Percentiles rank a stretch among this genome's conserved stretches.
These are phyloP conservation scores for Uloborus plumipes DNA, from an alignment of 2,888 invertebrate species.

Conservation along the genomic window DNA sequence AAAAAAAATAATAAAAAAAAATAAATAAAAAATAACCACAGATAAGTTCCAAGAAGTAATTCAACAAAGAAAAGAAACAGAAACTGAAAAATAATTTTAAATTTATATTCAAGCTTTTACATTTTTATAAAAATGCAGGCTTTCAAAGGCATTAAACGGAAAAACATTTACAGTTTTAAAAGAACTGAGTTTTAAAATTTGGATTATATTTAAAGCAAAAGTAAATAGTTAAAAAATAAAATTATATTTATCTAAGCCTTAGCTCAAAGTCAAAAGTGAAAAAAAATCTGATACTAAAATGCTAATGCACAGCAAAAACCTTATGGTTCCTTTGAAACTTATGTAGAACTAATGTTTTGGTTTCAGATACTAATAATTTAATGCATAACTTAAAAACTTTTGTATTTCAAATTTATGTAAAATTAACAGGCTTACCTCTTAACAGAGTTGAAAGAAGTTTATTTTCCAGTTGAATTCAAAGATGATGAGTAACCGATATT, in stretches of 20 bases:
- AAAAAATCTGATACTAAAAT: no score
- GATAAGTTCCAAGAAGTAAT: not conserved
- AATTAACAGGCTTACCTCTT: not conserved
- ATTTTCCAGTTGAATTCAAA: constrained; percentile 3
- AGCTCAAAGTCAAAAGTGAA: no score
- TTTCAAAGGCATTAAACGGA: no score
- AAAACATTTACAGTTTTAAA: no score
- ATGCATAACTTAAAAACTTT: not conserved
- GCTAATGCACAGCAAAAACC: no score
- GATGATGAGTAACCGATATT: no score
- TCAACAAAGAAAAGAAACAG: not conserved
- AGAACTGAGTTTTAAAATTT: no score
- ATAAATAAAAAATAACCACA: not conserved
- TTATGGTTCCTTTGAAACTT: no score
- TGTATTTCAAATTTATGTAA: not conserved
- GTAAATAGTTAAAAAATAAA: not conserved
- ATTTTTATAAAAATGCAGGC: no score
- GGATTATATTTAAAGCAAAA: not conserved
- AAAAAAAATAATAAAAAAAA: not conserved
- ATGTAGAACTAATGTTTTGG: no score
- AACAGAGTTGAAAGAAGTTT: constrained; percentile 5
- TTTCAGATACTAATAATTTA: no score
- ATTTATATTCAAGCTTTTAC: not conserved
- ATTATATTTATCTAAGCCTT: not conserved
- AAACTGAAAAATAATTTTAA: not conserved